These are phyloP conservation scores for Cylas formicarius DNA, from an alignment of 1,140 invertebrate genomes.

Conservation along the genomic window DNA sequence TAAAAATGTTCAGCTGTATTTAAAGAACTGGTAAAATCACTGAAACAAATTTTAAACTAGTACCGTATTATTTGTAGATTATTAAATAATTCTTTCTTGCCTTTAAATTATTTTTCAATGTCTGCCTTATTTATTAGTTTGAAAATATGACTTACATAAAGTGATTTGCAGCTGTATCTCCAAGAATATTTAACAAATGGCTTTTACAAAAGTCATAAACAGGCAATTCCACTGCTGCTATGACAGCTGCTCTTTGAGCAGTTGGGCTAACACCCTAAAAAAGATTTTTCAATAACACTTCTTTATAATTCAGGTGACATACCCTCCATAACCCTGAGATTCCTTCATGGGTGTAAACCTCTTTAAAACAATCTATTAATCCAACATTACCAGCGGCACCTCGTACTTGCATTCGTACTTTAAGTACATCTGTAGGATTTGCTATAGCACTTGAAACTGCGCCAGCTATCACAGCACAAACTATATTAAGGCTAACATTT, in stretches of 20 bases:
- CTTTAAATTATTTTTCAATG: constrained; percentile 1
- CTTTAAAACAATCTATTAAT: constrained; percentile 67
- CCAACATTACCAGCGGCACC: constrained; percentile 48
- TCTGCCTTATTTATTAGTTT: no score
- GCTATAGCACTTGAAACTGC: constrained; percentile 90
- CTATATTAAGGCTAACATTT: constrained; percentile 70
- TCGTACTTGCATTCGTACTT: constrained; percentile 87
- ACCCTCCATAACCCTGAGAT: constrained; percentile 81
- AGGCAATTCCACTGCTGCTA: constrained; percentile 88
- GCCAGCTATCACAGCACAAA: constrained; percentile 77
- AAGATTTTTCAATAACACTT: constrained; percentile 1
- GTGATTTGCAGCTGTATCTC: constrained; percentile 79
- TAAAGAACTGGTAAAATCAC: no score
- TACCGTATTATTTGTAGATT: no score
- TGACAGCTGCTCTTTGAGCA: constrained; percentile 82
- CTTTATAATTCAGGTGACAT: constrained; percentile 24
- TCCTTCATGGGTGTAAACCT: constrained; percentile 74
- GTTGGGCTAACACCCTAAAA: constrained; percentile 82
- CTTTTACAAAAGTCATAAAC: constrained; percentile 89
- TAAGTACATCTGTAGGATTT: constrained; percentile 97
- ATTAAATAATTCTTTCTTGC: no score
- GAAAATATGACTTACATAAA: constrained; percentile 82
- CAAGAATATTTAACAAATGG: constrained; percentile 62
- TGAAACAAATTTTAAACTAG: no score
- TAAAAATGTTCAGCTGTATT: no score